These are phyloP conservation scores for Anaspis maculata DNA, from an alignment of 2,888 invertebrate genomes.

Conservation along the genomic window DNA sequence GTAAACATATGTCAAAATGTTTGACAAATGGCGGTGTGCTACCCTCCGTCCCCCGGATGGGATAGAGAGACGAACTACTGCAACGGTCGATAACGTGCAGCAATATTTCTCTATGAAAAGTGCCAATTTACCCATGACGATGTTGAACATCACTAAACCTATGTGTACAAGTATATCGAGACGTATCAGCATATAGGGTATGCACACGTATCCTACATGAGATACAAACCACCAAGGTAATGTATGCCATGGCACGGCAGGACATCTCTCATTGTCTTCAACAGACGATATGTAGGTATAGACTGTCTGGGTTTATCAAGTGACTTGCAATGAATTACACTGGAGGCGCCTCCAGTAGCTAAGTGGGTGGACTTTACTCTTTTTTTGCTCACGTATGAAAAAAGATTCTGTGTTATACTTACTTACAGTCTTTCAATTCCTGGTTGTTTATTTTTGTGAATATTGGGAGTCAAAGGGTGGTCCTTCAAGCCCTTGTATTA, in stretches of 20 bases:
- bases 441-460: no score
- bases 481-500: no score
- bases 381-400: no score
- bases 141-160: no score
- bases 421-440: no score
- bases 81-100: constrained; percentile 8
- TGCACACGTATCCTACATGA: no score
- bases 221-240: constrained; percentile 5
- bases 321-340: constrained; percentile 8
- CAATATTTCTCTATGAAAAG: constrained; percentile 6
- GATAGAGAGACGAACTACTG: constrained; percentile 1
- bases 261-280: constrained; percentile 21
- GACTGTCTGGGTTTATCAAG: constrained; percentile 12
- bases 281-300: not conserved
- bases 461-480: no score
- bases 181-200: no score
- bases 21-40: constrained; percentile 7
- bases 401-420: no score
- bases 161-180: no score
- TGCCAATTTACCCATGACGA: constrained; percentile 8
- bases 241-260: constrained; percentile 19
- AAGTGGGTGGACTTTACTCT: not conserved
- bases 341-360: no score
- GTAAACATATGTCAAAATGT: constrained; percentile 8
- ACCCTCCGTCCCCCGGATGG: constrained; percentile 4